phyloP scores from a whole-genome alignment of 2,888 invertebrate genomes.

The Nematopogon swammerdamellus region DNA sequence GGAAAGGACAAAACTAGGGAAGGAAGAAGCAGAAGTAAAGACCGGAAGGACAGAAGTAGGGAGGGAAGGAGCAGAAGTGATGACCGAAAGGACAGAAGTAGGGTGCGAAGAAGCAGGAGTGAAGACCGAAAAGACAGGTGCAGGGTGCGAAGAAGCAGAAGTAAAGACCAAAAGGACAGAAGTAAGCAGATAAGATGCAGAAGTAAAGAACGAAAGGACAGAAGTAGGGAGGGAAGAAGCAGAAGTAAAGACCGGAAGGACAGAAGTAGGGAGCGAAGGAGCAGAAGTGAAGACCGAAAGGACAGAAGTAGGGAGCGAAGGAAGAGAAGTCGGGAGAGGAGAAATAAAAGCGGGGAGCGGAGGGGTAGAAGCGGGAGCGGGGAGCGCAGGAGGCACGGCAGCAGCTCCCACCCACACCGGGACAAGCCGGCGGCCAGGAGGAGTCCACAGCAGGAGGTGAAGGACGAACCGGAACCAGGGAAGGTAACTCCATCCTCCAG shows the following conservation, averaged over 20 bases:
- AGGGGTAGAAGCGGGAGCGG: slow-evolving; percentile 14
- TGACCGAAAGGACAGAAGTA: slow-evolving; percentile 10
- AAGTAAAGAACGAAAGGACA: slow-evolving; percentile 9
- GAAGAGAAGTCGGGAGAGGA: slow-evolving; percentile 13
- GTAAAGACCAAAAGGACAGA: slow-evolving; percentile 12
- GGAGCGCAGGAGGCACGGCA: slow-evolving; percentile 11
- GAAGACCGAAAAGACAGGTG: slow-evolving; percentile 7
- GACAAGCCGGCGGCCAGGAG: slow-evolving; percentile 26
- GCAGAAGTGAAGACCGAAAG: slow-evolving; percentile 19
- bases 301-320: slow-evolving; percentile 23
- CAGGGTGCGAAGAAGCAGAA: slow-evolving; percentile 8
- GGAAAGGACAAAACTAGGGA: slow-evolving; percentile 23
- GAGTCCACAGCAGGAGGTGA: slow-evolving; percentile 55
- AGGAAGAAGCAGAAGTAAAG: slow-evolving; percentile 21
- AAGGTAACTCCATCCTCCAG: slow-evolving; percentile 40
- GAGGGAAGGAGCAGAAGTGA: slow-evolving; percentile 17
- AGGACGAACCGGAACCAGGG: slow-evolving; percentile 74
- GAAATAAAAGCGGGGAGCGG: slow-evolving; percentile 14
- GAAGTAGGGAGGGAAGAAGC: slow-evolving; percentile 6
- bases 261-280: slow-evolving; percentile 18
- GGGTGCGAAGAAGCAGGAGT: slow-evolving; percentile 15
- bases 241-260: slow-evolving; percentile 11
- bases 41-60: slow-evolving; percentile 21
- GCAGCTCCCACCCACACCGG: slow-evolving; percentile 15
- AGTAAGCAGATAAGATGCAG: slow-evolving; percentile 12